Evolutionary conservation across 2,113 vertebrate species (phyloP).

Genomic region (Paratilapia polleni): DNA sequence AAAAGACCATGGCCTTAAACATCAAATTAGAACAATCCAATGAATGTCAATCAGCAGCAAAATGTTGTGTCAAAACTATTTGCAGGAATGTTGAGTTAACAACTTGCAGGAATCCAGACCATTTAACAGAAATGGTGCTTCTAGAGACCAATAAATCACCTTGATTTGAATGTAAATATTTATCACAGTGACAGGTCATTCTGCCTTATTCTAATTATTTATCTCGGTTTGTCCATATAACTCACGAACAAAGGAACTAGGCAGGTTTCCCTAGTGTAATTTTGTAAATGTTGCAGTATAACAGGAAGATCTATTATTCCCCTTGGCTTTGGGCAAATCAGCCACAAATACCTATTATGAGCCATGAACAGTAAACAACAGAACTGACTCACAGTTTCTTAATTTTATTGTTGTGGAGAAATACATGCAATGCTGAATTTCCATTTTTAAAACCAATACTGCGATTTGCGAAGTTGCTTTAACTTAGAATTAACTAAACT

Average conservation of each 20-base stretch:
- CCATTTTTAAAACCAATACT: background rate
- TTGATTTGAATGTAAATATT: background rate
- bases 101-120: background rate
- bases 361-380: background rate
- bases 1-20: background rate
- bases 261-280: background rate
- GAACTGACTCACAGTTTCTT: background rate
- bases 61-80: background rate
- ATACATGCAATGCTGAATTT: background rate
- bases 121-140: background rate
- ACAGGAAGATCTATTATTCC: background rate
- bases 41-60: constrained; percentile 15
- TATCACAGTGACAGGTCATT: background rate
- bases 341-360: background rate
- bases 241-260: background rate
- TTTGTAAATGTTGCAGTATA: background rate
- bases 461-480: background rate
- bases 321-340: constrained; percentile 7
- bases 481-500: background rate
- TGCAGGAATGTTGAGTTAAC: constrained; percentile 16
- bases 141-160: background rate
- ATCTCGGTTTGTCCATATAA: background rate
- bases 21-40: constrained; percentile 3
- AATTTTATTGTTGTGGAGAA: background rate
- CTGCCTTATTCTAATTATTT: background rate